Evolutionary conservation across 2,888 invertebrate genomes (phyloP), one percentile per base, ranked within the genome.

Genomic region (Stenoptilia bipunctidactyla): DNA sequence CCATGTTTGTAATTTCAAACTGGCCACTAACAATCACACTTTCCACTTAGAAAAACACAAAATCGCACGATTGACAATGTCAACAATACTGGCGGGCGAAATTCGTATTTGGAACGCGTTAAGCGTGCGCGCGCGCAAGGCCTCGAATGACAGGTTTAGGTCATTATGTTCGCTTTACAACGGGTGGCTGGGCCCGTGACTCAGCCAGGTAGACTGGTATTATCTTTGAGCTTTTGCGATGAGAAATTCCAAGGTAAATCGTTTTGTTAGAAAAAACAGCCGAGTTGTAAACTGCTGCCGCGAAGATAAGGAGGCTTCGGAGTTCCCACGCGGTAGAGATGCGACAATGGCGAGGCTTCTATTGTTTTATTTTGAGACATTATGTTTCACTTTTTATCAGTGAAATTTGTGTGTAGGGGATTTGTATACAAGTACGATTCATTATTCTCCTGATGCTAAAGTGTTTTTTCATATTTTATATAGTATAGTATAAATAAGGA

Each of bases 61-160:
- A 13, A 27, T 15, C 4, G 40, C 39, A 44, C 15, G 15, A 39
- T 42, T 47, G 36, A 50, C 45, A 44, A 13, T 14, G 40, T 42
- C 45, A 36, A 50, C 45, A 45, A 25, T 40, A 38, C 40, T 44
- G 45, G 40, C 38, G 37, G 34, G 25, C 41, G 41, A 38, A 37
- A 20, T 5, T 20, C 40, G 39, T 44, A 37, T 45, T 37, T 36
- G 43, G 20, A 20, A 20, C 40, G 41, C 42, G 34, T 27, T 15
- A 40, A 40, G 49, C 79, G 76, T 77, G 77, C 76, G 76, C 61
- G 44, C 60, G 58, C 61, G 66, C 58, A 61, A 47, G 50, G 55
- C 51, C 52, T 49, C 59, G 71, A 75, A 70, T 75, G 75, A 74
- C 73, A 72, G 63, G 67, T 67, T 66, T 65, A 53, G 65, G 67